phyloP scores from a whole-genome alignment of 2,888 invertebrate genomes.

The Molorchus minor region DNA sequence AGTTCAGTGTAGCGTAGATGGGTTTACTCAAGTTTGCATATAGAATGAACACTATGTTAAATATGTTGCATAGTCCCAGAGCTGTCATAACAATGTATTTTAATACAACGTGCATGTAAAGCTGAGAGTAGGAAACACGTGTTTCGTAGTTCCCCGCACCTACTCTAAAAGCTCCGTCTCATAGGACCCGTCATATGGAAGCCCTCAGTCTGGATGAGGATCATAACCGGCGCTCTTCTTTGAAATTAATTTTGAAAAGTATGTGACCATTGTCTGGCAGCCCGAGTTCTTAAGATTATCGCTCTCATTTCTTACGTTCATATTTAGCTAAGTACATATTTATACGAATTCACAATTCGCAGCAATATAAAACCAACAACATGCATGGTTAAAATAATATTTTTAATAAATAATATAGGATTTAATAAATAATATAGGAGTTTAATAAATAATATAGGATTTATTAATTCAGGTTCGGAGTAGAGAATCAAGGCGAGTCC shows the following conservation, averaged over 20 bases:
- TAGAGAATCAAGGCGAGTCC: too few species aligned
- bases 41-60: conserved; percentile 54
- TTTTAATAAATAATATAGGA: too few species aligned
- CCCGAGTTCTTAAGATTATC: neutral
- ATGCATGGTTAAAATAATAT: too few species aligned
- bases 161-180: conserved; percentile 39
- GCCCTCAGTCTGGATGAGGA: conserved; percentile 45
- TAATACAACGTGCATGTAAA: conserved; percentile 57
- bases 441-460: too few species aligned
- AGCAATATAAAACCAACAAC: too few species aligned
- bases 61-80: conserved; percentile 56
- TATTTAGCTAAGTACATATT: too few species aligned
- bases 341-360: too few species aligned
- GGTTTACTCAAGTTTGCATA: conserved; percentile 49
- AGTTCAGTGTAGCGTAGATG: conserved; percentile 11
- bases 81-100: conserved; percentile 60
- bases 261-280: conserved; percentile 21
- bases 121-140: conserved; percentile 53
- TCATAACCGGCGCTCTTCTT: conserved; percentile 38
- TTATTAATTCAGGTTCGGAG: too few species aligned
- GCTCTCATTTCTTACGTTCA: too few species aligned
- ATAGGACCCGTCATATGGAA: conserved; percentile 47
- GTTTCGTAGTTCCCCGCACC: conserved; percentile 42
- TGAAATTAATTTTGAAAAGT: conserved; percentile 25
- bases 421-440: too few species aligned